Evolutionary conservation across 2,888 invertebrate genomes (phyloP), one percentile per base, ranked within the genome.

Genomic region (Cetonia aurata): DNA sequence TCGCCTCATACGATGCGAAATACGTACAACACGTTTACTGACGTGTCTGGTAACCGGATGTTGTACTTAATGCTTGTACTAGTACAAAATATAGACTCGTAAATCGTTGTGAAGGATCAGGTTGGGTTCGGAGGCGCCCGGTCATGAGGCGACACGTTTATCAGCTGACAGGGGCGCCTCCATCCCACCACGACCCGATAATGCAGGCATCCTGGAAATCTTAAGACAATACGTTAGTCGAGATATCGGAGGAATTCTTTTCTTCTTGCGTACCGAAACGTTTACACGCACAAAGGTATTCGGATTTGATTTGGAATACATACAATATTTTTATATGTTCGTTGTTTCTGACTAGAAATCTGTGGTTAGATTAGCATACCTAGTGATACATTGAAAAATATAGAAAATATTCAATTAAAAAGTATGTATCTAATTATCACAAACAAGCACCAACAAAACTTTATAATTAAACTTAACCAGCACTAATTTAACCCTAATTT

Each of bases 61-160:
- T 56, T 56, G 55, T 56, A 56, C 37, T 37, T 56, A 56, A 37
- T 56, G 15, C 55, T 37, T 37, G 55, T 56, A 15, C 33, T 56
- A 56, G 33, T 56, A 56, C 55, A 33, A 56, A 56, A 56, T 37
- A 41, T 56, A 56, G 55, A 56, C 55, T 48, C 33, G 46, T 31
- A 60, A 46, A 60, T 13, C 31, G 46, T 44, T 25, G 46, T 60
- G 46, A 60, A 60, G 60, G 60, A 60, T 60, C 60, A 48, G 46
- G 48, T 31, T 60, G 31, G 48, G 46, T 60, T 25, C 55, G 37
- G 55, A 60, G 60, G 60, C 60, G 60, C 48, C 60, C 33, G 60
- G 60, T 60, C 46, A 60, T 59, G 46, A 13, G 60, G 25, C 60
- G 48, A 48, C 60, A 60, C 46, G 60, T 60, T 60, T 60, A 60